Base-by-base conservation (phyloP, 2,797 vertebrate genomes). In the Pseudocheirus occidentalis region DNA sequence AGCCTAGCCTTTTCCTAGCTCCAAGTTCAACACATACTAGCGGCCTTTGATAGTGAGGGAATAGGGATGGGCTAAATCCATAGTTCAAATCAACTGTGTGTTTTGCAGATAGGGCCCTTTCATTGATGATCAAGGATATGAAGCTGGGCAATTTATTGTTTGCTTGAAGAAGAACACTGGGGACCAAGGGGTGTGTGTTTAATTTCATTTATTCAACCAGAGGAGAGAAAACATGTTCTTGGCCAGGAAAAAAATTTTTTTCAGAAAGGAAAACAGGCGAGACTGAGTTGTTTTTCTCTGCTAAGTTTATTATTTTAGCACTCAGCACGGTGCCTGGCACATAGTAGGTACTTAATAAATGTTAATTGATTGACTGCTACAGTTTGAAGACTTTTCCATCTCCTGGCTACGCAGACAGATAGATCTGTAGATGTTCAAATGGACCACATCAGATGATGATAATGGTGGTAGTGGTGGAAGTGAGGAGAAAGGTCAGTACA, bases 211-310 rank as follows among this genome's bases (percentile, higher is more conserved):
- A 93, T 93, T 31, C 91, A 94, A 53, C 50, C 40, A 93, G 90
- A 90, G 66, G 58, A 94, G 90, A 93, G 57, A 96, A 93, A 95
- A 58, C 29, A 29, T 1, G n/a, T 52, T 90, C 81, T 34, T 31
- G 53, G 93, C 95, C 91, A 56, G 95, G 94, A 95, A 96, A 66
- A 66, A 62, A 6, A 5, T 90, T 94, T 56, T 94, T 94, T 95
- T 92, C 54, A 90, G 92, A 94, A 97, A 57, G 40, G 93, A 73
- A 90, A 31, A 94, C 58, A 62, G 55, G 94, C 9, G 46, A 46
- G 28, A 7, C 46, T 52, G 13, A 90, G 24, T 90, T 90, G 46
- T 52, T 52, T 90, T 13, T 52, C 92, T 90, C 54, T 91, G 27
- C 94, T 73, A 52, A 66, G 59, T 66, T 34, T 34, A 11, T 62